Conservation (phyloP, 2,888 invertebrate genomes). For the Thalpophila matura region DNA sequence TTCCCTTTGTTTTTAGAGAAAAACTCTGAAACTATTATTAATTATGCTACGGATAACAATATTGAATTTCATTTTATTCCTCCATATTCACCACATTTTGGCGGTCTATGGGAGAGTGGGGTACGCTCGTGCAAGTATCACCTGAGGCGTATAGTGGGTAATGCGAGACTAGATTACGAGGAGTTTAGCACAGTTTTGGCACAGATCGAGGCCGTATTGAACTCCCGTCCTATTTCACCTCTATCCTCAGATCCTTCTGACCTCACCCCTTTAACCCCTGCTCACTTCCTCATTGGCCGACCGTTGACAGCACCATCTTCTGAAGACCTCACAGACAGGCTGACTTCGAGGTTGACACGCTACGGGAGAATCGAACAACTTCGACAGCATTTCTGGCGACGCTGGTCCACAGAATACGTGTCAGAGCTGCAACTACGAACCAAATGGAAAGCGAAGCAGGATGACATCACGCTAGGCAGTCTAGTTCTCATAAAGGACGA, state of each 20-base stretch:
- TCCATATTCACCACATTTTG: slow-evolving; percentile 9
- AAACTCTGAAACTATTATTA: neutral
- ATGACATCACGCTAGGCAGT: too few species aligned
- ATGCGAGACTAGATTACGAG: neutral
- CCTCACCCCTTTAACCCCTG: neutral
- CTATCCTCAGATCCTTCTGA: neutral
- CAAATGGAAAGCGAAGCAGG: too few species aligned
- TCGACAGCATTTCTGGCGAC: neutral
- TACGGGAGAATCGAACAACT: neutral
- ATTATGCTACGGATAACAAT: neutral
- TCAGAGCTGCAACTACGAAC: neutral
- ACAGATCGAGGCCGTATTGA: neutral
- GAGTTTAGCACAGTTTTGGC: neutral
- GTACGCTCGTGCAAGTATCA: neutral
- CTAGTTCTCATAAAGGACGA: too few species aligned
- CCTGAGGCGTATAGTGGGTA: neutral
- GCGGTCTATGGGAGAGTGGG: slow-evolving; percentile 1
- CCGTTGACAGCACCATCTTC: neutral
- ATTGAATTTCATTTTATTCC: slow-evolving; percentile 4
- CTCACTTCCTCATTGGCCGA: slow-evolving; percentile 1
- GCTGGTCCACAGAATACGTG: neutral
- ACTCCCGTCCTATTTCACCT: neutral
- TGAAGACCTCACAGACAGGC: neutral
- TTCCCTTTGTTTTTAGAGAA: neutral
- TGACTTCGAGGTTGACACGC: neutral